phyloP scores from a whole-genome alignment of 2,888 invertebrate genomes.

The Tipula helvola region DNA sequence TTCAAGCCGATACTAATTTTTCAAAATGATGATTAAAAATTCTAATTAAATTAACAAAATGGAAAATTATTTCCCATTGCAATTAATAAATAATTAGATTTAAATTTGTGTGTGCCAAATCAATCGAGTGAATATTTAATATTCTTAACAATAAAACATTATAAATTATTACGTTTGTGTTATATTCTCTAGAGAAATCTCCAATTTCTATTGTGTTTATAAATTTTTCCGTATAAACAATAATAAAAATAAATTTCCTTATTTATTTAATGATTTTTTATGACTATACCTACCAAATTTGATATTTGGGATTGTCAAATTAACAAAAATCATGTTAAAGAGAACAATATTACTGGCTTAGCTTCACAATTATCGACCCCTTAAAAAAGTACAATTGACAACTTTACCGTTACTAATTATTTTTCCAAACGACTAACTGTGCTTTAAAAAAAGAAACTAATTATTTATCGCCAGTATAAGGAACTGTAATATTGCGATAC shows the following conservation, averaged over 20 bases:
- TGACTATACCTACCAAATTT: no score
- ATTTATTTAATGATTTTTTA: neutral
- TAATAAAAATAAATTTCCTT: neutral
- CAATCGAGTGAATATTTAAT: neutral
- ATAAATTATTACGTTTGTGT: neutral
- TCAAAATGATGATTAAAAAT: neutral
- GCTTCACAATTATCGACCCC: no score
- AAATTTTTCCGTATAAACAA: neutral
- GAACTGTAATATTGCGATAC: no score
- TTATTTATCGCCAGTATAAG: no score
- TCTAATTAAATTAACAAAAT: neutral
- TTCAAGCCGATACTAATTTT: neutral
- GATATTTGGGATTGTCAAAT: no score
- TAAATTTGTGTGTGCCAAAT: neutral
- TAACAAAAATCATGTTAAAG: neutral
- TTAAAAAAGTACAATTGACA: no score
- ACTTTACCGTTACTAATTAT: no score
- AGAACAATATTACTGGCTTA: neutral
- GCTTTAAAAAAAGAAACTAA: no score
- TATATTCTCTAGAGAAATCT: neutral
- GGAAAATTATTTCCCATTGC: neutral
- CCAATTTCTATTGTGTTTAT: neutral
- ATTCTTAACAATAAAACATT: neutral
- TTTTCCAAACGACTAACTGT: no score
- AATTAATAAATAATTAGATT: neutral